phyloP scores from a whole-genome alignment of 1,140 invertebrate species.

The Onthophagus taurus region DNA sequence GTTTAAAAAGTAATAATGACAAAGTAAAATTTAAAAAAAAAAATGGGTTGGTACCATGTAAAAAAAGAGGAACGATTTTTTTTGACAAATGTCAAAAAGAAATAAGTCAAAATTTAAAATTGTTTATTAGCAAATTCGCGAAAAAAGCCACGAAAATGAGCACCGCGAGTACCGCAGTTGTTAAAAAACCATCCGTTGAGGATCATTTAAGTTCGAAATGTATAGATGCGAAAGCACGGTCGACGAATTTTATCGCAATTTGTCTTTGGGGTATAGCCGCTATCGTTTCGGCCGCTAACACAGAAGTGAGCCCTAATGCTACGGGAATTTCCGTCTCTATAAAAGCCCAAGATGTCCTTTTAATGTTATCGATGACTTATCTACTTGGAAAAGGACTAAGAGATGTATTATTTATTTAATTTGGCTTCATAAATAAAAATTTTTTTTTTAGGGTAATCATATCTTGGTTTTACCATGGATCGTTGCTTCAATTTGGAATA shows the following conservation, averaged over 20 bases:
- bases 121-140: too few relatives aligned
- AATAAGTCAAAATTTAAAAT: too few relatives aligned
- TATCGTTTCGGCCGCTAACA: constrained; percentile 8
- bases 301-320: constrained; percentile 7
- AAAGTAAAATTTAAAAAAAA: too few relatives aligned
- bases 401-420: constrained; percentile 8
- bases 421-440: neutral
- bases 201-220: neutral
- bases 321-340: constrained; percentile 13
- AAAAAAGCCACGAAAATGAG: too few relatives aligned
- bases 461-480: constrained; percentile 14
- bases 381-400: constrained; percentile 6
- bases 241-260: constrained; percentile 9
- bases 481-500: constrained; percentile 8
- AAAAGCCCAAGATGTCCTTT: constrained; percentile 11
- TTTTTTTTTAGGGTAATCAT: constrained; percentile 9
- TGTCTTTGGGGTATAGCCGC: constrained; percentile 12
- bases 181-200: constrained; percentile 3
- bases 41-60: too few relatives aligned
- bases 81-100: too few relatives aligned
- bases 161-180: constrained; percentile 7
- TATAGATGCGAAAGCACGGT: constrained; percentile 1
- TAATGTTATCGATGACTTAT: constrained; percentile 11
- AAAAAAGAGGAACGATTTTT: too few relatives aligned
- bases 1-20: too few relatives aligned